These are phyloP conservation scores for Elysia crispata DNA, from an alignment of 2,888 invertebrate species.

Conservation along the genomic window DNA sequence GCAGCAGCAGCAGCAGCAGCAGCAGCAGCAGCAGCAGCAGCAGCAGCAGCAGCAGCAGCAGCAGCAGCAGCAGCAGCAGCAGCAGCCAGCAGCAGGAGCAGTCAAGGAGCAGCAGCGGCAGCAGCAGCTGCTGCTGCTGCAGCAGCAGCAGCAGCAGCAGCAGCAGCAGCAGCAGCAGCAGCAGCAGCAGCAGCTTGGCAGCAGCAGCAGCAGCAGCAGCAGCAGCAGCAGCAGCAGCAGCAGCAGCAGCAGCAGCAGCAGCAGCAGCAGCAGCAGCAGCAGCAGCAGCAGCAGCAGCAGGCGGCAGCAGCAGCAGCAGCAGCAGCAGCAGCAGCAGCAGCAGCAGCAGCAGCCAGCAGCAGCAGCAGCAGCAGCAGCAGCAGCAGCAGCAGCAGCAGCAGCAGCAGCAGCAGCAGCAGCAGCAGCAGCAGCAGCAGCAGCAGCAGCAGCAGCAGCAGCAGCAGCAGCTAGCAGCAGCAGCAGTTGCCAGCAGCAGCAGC, in stretches of 20 bases:
- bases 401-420: slow-evolving; percentile 37
- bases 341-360: no score
- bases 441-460: no score
- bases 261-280: not conserved
- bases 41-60: slow-evolving; percentile 37
- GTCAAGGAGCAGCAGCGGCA: no score
- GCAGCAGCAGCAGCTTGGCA: no score
- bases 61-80: slow-evolving; percentile 26
- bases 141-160: not conserved
- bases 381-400: slow-evolving; percentile 30
- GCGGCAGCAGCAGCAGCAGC: no score
- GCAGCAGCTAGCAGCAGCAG: no score
- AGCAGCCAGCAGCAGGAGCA: no score
- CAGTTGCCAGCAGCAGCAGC: no score
- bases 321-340: slow-evolving; percentile 34
- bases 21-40: slow-evolving; percentile 29
- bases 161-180: not conserved
- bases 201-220: not conserved
- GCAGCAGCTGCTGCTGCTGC: no score
- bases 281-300: slow-evolving; percentile 13
- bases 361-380: slow-evolving; percentile 36
- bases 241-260: slow-evolving; percentile 30
- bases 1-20: slow-evolving; percentile 3
- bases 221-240: slow-evolving; percentile 26
- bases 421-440: slow-evolving; percentile 28